Evolutionary conservation across 2,113 vertebrate genomes (phyloP).

Genomic region (Tichodroma muraria): DNA sequence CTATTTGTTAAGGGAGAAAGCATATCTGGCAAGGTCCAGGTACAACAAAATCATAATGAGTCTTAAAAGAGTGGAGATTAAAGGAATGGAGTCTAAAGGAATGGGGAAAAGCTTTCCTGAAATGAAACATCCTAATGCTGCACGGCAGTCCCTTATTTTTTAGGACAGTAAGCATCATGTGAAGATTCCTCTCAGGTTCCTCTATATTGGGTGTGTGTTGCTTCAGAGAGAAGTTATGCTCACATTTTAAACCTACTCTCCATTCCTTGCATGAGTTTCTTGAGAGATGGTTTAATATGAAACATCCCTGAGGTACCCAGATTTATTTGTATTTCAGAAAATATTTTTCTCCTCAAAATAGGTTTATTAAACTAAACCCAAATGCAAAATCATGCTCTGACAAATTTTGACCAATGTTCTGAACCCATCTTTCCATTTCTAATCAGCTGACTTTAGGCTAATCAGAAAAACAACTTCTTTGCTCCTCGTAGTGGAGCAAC

Average conservation of each 20-base stretch:
- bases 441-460: background rate
- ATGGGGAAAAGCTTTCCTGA: background rate
- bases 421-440: background rate
- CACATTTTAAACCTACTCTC: background rate
- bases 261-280: background rate
- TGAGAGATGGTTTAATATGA: background rate
- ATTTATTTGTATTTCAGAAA: background rate
- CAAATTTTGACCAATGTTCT: background rate
- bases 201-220: accelerated
- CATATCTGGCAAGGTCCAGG: background rate
- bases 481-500: background rate
- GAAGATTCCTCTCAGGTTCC: background rate
- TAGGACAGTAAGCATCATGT: background rate
- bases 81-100: background rate
- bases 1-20: background rate
- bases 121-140: background rate
- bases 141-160: background rate
- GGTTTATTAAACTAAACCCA: background rate
- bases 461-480: background rate
- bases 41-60: background rate
- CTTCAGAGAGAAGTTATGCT: background rate
- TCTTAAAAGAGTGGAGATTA: background rate
- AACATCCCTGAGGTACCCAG: background rate
- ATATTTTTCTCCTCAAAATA: background rate
- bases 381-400: background rate